phyloP scores from a whole-genome alignment of 2,113 vertebrate species.

The Cyphomyrus plagiostoma region DNA sequence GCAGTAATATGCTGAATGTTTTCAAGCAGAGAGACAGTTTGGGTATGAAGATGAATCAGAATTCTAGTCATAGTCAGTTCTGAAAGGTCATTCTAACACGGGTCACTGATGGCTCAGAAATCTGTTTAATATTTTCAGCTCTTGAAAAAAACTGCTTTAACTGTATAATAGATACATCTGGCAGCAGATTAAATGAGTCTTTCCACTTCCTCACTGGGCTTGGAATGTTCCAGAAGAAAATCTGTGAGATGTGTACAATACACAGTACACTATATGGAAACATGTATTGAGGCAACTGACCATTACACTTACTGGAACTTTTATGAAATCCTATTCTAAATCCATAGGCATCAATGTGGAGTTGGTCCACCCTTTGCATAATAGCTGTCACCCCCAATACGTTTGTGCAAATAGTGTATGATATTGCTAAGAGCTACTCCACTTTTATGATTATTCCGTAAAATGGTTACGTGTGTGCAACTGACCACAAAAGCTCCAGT shows the following conservation, averaged over 20 bases:
- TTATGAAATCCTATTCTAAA: background rate
- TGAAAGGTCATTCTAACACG: background rate
- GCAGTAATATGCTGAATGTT: background rate
- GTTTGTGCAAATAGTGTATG: background rate
- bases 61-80: background rate
- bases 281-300: background rate
- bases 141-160: background rate
- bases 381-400: background rate
- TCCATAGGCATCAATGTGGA: background rate
- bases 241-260: background rate
- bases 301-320: background rate
- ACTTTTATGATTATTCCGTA: background rate
- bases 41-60: background rate
- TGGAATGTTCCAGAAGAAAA: background rate
- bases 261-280: background rate
- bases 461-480: background rate
- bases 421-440: background rate
- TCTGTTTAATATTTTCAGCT: background rate
- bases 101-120: background rate
- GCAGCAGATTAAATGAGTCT: background rate
- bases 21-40: background rate
- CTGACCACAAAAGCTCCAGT: background rate
- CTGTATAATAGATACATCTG: background rate
- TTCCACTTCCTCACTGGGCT: background rate
- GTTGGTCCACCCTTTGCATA: background rate